Evolutionary conservation across 2,888 invertebrate genomes (phyloP).

Genomic region (Linnaemya tessellans): DNA sequence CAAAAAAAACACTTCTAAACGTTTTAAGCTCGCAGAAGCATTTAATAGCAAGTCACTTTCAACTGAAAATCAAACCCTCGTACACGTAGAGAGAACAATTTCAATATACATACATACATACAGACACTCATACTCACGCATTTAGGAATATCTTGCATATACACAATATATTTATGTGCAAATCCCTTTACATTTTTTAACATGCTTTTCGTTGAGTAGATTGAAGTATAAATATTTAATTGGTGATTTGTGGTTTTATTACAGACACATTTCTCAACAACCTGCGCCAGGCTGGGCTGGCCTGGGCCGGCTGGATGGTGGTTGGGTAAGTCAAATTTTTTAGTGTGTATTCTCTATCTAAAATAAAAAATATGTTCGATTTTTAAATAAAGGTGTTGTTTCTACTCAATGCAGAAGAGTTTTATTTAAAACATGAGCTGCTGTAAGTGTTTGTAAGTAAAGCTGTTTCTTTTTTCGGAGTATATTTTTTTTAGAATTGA

Average conservation of each 20-base stretch:
- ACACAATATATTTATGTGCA: conserved; percentile 29
- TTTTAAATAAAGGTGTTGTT: conserved; percentile 42
- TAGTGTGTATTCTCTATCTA: conserved; percentile 39
- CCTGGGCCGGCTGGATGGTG: background rate
- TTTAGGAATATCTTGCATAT: background rate
- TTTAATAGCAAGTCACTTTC: no score
- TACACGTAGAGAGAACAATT: no score
- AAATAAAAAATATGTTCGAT: conserved; percentile 36
- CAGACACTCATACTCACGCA: background rate
- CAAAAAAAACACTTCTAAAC: no score
- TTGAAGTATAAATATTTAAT: conserved; percentile 83
- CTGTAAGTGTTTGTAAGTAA: background rate
- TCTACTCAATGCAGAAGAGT: background rate
- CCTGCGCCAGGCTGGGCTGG: background rate
- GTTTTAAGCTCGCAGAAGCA: no score
- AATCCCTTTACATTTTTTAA: conserved; percentile 75
- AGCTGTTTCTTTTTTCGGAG: conserved; percentile 26
- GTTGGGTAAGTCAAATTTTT: background rate
- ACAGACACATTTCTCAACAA: conserved; percentile 67
- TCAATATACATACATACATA: no score
- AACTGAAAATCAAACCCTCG: no score
- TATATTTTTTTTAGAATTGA: conserved; percentile 39
- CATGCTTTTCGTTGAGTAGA: conserved; percentile 78
- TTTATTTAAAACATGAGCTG: background rate
- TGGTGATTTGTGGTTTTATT: conserved; percentile 79